These are phyloP conservation scores for Ailuropoda melanoleuca DNA, from an alignment of 2,113 vertebrate species.

Conservation along the genomic window DNA sequence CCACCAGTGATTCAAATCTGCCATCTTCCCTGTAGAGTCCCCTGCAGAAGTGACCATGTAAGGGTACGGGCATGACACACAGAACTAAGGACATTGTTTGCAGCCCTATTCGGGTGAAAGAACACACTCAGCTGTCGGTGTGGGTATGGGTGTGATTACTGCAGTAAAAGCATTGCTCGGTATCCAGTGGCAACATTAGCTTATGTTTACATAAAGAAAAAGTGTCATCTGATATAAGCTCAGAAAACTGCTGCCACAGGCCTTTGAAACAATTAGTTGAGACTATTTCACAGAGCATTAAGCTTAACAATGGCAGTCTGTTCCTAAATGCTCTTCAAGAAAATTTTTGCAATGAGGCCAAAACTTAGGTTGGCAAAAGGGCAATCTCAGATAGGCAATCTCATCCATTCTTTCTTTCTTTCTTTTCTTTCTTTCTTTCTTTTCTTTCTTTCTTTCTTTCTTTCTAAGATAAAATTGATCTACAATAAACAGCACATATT, in stretches of 20 bases:
- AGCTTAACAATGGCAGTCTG: conserved; percentile 72
- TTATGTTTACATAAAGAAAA: conserved; percentile 60
- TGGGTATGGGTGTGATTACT: not conserved
- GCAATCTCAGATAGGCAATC: conserved; percentile 25
- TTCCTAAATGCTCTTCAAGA: conserved; percentile 68
- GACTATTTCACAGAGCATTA: conserved; percentile 77
- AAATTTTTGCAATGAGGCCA: conserved; percentile 61
- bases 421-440: conserved; percentile 55
- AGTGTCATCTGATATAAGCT: conserved; percentile 63
- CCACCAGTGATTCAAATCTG: not conserved
- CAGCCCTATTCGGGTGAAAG: not conserved
- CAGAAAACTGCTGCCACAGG: conserved; percentile 74
- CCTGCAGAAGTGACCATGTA: not conserved
- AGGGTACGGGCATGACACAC: not conserved
- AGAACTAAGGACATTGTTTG: not conserved
- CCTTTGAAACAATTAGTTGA: conserved; percentile 76
- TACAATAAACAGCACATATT: conserved; percentile 32
- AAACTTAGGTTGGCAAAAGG: conserved; percentile 62
- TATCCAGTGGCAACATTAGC: conserved; percentile 37
- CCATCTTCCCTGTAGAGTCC: not conserved
- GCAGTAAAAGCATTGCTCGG: not conserved
- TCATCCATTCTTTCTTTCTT: conserved; percentile 38
- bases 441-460: conserved; percentile 55
- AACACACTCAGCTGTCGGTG: not conserved
- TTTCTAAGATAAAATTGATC: conserved; percentile 43